These are phyloP conservation scores for Hafferia zeledoni DNA, from an alignment of 2,797 vertebrate species.

Conservation along the genomic window DNA sequence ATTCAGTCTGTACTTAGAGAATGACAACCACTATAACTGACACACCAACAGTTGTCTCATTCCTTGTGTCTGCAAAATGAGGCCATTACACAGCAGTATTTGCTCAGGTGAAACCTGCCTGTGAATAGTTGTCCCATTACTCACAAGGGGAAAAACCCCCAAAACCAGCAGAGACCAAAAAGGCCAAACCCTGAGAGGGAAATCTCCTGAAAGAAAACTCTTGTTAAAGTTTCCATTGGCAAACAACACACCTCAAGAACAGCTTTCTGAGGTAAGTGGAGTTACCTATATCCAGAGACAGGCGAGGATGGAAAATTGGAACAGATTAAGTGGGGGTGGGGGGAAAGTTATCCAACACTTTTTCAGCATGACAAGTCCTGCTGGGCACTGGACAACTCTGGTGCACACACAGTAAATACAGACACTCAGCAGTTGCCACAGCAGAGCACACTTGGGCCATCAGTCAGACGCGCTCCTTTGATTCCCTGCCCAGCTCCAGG, in stretches of 20 bases:
- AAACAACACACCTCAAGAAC: neutral
- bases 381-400: neutral
- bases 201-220: neutral
- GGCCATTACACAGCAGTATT: neutral
- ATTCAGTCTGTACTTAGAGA: neutral
- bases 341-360: neutral
- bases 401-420: neutral
- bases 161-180: neutral
- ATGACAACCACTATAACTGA: neutral
- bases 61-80: neutral
- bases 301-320: neutral
- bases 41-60: neutral
- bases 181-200: neutral
- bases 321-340: rapidly evolving
- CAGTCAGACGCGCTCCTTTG: neutral
- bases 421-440: neutral
- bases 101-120: neutral
- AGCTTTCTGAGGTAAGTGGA: neutral
- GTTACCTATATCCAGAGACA: neutral
- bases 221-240: neutral
- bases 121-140: neutral
- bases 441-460: rapidly evolving
- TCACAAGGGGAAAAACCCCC: neutral
- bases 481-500: conserved; percentile 25
- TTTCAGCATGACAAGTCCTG: neutral